A percentile compares a stretch with the other conserved stretches of the same genome.
These are phyloP conservation scores for Euzetes globulus DNA, from an alignment of 2,888 invertebrate species.

Conservation along the genomic window DNA sequence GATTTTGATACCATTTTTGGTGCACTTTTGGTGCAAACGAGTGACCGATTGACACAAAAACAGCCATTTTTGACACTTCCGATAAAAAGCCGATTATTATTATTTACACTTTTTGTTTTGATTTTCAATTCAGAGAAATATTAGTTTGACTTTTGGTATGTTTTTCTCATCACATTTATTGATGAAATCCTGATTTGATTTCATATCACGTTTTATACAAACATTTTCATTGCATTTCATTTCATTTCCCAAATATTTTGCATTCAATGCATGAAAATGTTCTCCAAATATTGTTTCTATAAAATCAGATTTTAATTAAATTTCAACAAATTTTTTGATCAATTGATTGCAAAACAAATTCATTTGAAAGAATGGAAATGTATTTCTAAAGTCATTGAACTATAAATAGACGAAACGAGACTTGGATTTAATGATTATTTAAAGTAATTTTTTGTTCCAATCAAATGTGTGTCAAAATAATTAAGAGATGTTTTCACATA, in stretches of 20 bases:
- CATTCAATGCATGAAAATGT: background rate
- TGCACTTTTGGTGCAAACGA: no score
- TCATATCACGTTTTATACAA: background rate
- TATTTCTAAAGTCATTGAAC: background rate
- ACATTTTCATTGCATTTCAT: no score
- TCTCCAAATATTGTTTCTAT: no score
- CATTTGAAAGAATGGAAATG: background rate
- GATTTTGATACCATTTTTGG: no score
- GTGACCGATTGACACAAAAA: slow-evolving; percentile 15
- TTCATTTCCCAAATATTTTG: no score
- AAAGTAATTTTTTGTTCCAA: background rate
- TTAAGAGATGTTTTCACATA: background rate
- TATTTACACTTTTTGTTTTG: no score
- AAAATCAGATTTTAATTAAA: background rate
- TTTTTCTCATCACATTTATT: no score
- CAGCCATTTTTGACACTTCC: slow-evolving; percentile 3
- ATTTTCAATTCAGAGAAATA: background rate
- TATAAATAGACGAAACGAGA: background rate
- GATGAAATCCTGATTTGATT: background rate
- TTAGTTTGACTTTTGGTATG: background rate
- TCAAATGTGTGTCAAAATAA: background rate
- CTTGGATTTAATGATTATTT: background rate
- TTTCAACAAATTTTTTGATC: background rate
- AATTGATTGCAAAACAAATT: background rate
- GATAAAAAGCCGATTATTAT: no score